Conservation (phyloP, 2,797 vertebrate species). For the Anisognathus igniventris region DNA sequence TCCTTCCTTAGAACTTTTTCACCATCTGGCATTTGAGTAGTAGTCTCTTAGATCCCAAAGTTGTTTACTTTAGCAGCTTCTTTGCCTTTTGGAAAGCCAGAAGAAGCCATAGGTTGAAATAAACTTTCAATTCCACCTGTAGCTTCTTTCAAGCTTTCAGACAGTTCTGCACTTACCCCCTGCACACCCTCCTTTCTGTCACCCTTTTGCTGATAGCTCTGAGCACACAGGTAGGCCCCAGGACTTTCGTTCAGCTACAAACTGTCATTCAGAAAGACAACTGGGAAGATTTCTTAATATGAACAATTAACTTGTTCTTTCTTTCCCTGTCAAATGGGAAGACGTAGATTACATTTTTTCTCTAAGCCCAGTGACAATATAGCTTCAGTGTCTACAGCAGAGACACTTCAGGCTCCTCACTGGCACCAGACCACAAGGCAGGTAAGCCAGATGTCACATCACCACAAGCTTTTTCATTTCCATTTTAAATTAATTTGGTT, state of each 20-base stretch:
- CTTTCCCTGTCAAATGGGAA: background rate
- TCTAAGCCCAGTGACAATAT: background rate
- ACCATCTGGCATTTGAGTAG: background rate
- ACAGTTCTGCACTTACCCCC: background rate
- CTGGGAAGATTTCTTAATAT: background rate
- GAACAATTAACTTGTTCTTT: background rate
- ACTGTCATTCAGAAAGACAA: background rate
- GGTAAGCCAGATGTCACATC: background rate
- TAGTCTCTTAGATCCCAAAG: background rate
- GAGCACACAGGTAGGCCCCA: background rate
- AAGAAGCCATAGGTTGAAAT: background rate
- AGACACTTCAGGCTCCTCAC: rapidly evolving
- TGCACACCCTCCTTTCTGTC: background rate
- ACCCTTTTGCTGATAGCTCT: background rate
- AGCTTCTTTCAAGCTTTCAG: background rate
- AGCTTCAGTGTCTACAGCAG: background rate
- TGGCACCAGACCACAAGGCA: background rate
- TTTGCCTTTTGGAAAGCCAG: background rate
- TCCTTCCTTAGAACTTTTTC: background rate
- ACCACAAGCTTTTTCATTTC: background rate
- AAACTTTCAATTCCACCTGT: background rate
- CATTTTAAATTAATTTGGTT: background rate
- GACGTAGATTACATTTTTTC: background rate
- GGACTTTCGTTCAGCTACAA: background rate
- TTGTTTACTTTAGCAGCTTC: background rate